A percentile compares a stretch with the other conserved stretches of the same genome.
These are phyloP conservation scores for Prionace glauca DNA, from an alignment of 2,797 vertebrate genomes.

Conservation along the genomic window DNA sequence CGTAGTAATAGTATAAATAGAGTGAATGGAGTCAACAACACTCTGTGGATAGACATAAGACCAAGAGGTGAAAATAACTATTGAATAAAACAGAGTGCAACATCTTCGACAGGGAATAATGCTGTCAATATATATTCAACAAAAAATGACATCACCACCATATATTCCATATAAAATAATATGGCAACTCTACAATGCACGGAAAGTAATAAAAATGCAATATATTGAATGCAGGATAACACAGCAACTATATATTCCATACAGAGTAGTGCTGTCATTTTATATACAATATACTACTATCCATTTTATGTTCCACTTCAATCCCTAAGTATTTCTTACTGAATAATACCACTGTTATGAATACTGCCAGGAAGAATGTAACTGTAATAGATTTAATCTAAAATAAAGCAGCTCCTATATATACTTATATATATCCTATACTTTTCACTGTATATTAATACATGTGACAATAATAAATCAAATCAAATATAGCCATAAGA, in stretches of 20 bases:
- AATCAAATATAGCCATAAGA: background rate
- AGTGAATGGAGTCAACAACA: background rate
- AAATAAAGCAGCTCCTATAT: background rate
- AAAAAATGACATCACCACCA: background rate
- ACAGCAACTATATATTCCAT: background rate
- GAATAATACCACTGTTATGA: background rate
- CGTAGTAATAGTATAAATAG: background rate
- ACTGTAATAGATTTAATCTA: background rate
- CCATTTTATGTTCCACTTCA: background rate
- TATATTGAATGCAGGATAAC: background rate
- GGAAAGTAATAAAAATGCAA: background rate
- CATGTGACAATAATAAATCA: too few relatives aligned
- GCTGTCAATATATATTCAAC: background rate
- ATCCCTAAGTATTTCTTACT: background rate
- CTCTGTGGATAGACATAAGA: background rate
- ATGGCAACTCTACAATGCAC: background rate
- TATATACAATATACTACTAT: background rate
- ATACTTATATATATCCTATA: background rate
- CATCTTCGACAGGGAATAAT: background rate
- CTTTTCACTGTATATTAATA: too few relatives aligned
- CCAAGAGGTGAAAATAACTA: background rate
- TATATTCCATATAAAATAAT: background rate
- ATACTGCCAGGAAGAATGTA: background rate
- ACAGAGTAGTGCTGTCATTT: background rate
- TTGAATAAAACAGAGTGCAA: background rate